Conservation (phyloP, 2,888 invertebrate genomes). For the Camponotus fellah region DNA sequence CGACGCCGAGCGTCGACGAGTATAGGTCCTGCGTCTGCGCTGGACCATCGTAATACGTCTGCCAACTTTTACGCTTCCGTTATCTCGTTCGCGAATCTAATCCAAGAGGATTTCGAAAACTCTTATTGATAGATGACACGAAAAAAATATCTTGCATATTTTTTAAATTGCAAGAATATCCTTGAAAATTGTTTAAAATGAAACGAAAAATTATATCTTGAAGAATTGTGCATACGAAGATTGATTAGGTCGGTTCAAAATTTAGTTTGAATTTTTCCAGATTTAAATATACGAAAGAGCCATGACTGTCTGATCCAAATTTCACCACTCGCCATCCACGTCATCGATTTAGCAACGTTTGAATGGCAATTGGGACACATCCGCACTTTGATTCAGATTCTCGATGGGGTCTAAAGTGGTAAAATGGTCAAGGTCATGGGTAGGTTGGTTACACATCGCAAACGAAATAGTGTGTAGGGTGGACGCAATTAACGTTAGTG, state of each 20-base stretch:
- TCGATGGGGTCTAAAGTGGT: slow-evolving; percentile 48
- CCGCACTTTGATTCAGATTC: slow-evolving; percentile 41
- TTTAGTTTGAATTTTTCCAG: background rate
- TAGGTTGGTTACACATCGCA: slow-evolving; percentile 12
- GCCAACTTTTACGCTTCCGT: slow-evolving; percentile 36
- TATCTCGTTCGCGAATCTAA: slow-evolving; percentile 55
- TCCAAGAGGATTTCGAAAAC: slow-evolving; percentile 31
- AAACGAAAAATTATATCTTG: background rate
- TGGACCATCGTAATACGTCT: slow-evolving; percentile 19
- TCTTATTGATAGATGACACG: background rate
- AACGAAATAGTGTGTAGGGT: background rate
- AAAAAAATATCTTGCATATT: background rate
- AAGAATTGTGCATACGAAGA: background rate
- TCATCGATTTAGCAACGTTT: slow-evolving; percentile 14
- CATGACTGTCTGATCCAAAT: background rate
- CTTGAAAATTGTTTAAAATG: background rate
- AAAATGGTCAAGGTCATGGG: slow-evolving; percentile 50
- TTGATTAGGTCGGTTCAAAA: background rate
- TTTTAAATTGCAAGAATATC: background rate
- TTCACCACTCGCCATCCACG: background rate
- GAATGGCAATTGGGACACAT: slow-evolving; percentile 42
- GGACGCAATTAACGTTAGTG: background rate
- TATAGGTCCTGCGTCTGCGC: background rate
- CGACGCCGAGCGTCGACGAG: slow-evolving; percentile 26
- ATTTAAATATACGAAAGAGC: background rate